Evolutionary conservation across 2,797 vertebrate genomes (phyloP).

Genomic region (Acrossocheilus fasciatus): DNA sequence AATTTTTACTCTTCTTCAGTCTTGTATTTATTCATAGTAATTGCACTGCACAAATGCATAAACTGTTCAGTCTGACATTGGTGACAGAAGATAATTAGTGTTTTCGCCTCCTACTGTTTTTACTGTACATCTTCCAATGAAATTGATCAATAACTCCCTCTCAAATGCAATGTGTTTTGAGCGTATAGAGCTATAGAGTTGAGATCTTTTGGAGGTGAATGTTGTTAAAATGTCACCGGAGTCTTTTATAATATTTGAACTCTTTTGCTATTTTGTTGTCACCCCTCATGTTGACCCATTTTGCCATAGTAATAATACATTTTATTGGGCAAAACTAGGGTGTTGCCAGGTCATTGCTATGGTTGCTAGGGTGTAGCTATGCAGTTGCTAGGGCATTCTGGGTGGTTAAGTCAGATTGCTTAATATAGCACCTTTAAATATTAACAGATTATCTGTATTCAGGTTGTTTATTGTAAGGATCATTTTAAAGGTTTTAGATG

Average conservation of each 20-base stretch:
- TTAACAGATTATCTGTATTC: background rate
- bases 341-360: background rate
- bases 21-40: background rate
- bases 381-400: background rate
- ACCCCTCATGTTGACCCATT: slow-evolving; percentile 35
- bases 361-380: background rate
- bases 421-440: background rate
- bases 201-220: slow-evolving; percentile 81
- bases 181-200: slow-evolving; percentile 66
- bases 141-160: slow-evolving; percentile 73
- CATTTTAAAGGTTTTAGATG: background rate
- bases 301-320: background rate
- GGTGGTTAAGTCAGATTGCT: background rate
- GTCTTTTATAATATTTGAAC: slow-evolving; percentile 48
- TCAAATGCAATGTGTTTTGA: slow-evolving; percentile 67
- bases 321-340: background rate
- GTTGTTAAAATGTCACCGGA: slow-evolving; percentile 72
- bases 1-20: background rate
- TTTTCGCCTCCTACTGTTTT: background rate
- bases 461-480: background rate
- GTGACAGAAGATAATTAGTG: background rate
- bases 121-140: background rate
- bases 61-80: background rate
- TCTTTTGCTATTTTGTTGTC: slow-evolving; percentile 31
- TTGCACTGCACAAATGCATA: background rate